Evolutionary conservation across 1,140 invertebrate species (phyloP).

Genomic region (Drosophila nannoptera): DNA sequence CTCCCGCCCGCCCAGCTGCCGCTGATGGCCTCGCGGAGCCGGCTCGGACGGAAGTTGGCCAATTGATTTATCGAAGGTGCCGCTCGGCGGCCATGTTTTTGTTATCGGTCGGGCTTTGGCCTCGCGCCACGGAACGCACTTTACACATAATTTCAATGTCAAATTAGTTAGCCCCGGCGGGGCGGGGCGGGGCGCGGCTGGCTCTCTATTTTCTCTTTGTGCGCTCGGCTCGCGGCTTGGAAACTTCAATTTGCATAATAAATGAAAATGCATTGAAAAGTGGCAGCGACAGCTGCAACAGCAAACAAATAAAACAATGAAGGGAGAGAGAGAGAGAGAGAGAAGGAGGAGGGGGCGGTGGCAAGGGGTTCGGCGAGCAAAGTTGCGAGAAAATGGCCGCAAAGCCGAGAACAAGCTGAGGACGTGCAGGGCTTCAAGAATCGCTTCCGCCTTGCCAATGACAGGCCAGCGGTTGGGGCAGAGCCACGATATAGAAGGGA

Average conservation of each 20-base stretch:
- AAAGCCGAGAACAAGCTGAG: neutral
- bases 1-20: no score
- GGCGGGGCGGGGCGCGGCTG: neutral
- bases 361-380: neutral
- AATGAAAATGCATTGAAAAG: constrained; percentile 78
- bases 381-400: constrained; percentile 8
- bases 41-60: constrained; percentile 3
- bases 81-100: constrained; percentile 26
- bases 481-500: neutral
- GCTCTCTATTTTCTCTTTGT: constrained; percentile 31
- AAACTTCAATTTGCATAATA: constrained; percentile 77
- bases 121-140: constrained; percentile 15
- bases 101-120: constrained; percentile 7
- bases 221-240: constrained; percentile 39
- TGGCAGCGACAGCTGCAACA: constrained; percentile 64
- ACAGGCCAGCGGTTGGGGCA: constrained; percentile 14
- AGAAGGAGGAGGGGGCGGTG: neutral
- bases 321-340: neutral
- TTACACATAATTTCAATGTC: constrained; percentile 71
- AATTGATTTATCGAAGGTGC: constrained; percentile 51
- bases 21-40: no score
- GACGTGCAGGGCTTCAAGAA: constrained; percentile 38
- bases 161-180: constrained; percentile 60
- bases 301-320: constrained; percentile 49
- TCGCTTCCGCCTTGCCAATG: constrained; percentile 45